Base-by-base conservation (phyloP, 2,888 invertebrate species). In the Pogonocherus hispidulus region DNA sequence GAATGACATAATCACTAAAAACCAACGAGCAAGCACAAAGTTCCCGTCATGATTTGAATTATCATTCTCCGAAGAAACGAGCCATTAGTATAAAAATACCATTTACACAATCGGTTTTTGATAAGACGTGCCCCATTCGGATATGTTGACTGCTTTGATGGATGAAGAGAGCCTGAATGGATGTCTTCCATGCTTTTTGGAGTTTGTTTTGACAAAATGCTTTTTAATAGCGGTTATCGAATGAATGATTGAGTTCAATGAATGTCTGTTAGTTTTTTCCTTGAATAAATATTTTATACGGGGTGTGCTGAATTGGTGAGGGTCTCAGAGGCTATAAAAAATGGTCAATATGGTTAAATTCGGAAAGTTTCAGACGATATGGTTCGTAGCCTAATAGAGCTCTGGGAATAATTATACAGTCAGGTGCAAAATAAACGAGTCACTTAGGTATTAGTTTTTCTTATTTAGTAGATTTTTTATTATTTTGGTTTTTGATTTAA, bases 1-100 rank as follows among this genome's bases (percentile, higher is more conserved):
- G 67, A 67, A 73, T 73, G 76, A 78, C 78, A 77, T 77, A 75
- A 78, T 78, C 78, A 74, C 71, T 59, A 69, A 72, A 71, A 72
- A 67, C 44, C 72, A 71, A 62, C 70, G 64, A 76, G 72, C 66
- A 68, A 74, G 74, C 78, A 77, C 76, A 76, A 76, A 75, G 76
- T 77, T 75, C 71, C 69, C 69, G 75, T 78, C 78, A 76, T 71
- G 70, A 71, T 67, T 71, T 74, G 73, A 78, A 78, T 76, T 74
- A 75, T 73, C 67, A 74, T 76, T 76, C 76, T 56, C 64, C 59
- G 46, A 22, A 20, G 49, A 44, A 63, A 41, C 3, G 27, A 8
- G 35, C 56, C 67, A 67, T 67, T 67, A 67, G 63, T 67, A 63
- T 60, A 63, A 67, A 67, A 67, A 67, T 63, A 49, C 67, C 67